These are phyloP conservation scores for Threskiornis aethiopicus DNA, from an alignment of 2,797 vertebrate species.

Conservation along the genomic window DNA sequence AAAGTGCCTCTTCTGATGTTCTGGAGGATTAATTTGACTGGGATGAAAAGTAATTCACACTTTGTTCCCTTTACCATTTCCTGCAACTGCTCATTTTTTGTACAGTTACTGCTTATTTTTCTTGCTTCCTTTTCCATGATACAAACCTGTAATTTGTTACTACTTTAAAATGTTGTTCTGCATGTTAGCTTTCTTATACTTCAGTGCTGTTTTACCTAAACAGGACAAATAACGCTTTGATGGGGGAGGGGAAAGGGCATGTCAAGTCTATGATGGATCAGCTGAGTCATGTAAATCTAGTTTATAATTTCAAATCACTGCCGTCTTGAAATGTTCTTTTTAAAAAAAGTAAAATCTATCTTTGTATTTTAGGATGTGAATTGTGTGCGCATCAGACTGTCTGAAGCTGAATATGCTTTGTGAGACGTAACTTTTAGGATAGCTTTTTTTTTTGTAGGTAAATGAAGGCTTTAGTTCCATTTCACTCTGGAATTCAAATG, in stretches of 20 bases:
- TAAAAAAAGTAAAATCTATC: background rate
- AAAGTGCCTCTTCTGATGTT: background rate
- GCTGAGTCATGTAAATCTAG: background rate
- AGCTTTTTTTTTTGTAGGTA: background rate
- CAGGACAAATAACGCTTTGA: background rate
- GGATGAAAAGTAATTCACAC: background rate
- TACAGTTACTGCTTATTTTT: background rate
- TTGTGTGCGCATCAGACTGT: background rate
- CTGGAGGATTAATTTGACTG: background rate
- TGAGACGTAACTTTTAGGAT: background rate
- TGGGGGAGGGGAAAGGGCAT: background rate
- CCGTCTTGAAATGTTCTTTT: background rate
- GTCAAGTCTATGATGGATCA: background rate
- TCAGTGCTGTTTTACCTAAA: background rate
- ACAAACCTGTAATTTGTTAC: background rate
- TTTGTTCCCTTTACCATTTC: background rate
- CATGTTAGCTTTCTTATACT: background rate
- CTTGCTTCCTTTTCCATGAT: background rate
- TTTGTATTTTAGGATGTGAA: background rate
- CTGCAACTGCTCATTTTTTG: background rate
- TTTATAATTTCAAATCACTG: background rate
- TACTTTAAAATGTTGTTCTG: background rate
- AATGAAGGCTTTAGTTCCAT: background rate
- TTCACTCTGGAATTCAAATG: background rate
- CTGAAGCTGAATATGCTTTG: background rate